Conservation (phyloP, 2,797 vertebrate genomes). For the Semotilus atromaculatus region DNA sequence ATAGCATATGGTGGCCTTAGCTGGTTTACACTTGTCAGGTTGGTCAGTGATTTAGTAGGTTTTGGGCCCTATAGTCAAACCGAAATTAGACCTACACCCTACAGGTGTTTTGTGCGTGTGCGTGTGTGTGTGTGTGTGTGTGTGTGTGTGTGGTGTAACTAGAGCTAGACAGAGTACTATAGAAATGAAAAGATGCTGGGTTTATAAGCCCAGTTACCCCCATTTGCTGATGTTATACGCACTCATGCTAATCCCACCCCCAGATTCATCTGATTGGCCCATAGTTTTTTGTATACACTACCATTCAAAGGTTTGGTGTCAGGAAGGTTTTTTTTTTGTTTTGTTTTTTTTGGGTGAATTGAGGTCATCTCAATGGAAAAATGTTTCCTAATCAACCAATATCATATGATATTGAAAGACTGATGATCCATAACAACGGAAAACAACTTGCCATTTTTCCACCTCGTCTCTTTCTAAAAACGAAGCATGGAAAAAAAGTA, state of each 20-base stretch:
- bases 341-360: not conserved
- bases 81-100: not conserved
- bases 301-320: not conserved
- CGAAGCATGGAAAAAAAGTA: conserved; percentile 49
- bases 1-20: not conserved
- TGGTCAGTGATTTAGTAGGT: not conserved
- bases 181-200: not conserved
- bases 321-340: not conserved
- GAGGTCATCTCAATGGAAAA: not conserved
- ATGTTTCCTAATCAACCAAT: not conserved
- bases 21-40: not conserved
- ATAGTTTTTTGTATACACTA: too few relatives aligned
- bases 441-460: conserved; percentile 43
- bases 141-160: not conserved
- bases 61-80: not conserved
- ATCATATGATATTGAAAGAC: not conserved
- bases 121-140: not conserved
- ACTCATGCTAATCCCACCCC: not conserved
- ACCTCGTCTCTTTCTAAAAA: conserved; percentile 57
- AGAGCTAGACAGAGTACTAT: not conserved
- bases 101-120: not conserved
- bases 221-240: not conserved
- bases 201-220: not conserved
- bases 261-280: not conserved
- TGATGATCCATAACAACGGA: not conserved